Conservation (phyloP, 2,888 invertebrate genomes). For the Gortyna flavago region DNA sequence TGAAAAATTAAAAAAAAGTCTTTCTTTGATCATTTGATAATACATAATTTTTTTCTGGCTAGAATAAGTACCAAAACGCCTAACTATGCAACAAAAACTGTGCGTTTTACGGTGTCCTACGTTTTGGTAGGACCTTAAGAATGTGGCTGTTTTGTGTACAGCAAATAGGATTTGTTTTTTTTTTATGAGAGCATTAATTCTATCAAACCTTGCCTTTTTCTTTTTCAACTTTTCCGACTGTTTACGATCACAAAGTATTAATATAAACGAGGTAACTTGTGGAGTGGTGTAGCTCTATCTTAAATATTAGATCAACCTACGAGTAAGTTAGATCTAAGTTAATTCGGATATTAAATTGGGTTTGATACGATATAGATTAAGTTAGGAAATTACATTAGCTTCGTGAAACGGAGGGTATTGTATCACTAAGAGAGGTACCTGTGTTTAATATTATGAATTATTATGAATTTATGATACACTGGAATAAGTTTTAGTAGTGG, state of each 20-base stretch:
- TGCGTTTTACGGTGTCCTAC: no score
- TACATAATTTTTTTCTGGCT: no score
- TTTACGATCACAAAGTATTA: neutral
- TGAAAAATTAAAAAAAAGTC: no score
- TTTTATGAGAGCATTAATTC: neutral
- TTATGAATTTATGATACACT: neutral
- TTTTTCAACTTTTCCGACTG: neutral
- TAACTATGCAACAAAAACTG: no score
- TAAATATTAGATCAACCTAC: conserved; percentile 7
- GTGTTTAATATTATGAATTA: conserved; percentile 5
- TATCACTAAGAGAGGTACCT: neutral
- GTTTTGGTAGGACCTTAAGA: neutral
- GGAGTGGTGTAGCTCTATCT: neutral
- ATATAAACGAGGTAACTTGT: neutral
- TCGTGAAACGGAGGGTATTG: conserved; percentile 1
- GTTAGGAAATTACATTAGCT: conserved; percentile 33
- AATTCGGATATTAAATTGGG: conserved; percentile 24
- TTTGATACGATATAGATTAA: conserved; percentile 23
- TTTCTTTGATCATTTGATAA: no score
- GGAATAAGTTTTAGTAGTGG: neutral
- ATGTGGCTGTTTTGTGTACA: neutral
- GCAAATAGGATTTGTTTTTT: neutral
- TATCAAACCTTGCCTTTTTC: no score
- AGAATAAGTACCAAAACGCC: no score
- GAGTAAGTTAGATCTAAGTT: conserved; percentile 28